Evolutionary conservation across 1,140 invertebrate species (phyloP), one percentile per base, ranked within the genome.

Genomic region (Listronotus bonariensis): DNA sequence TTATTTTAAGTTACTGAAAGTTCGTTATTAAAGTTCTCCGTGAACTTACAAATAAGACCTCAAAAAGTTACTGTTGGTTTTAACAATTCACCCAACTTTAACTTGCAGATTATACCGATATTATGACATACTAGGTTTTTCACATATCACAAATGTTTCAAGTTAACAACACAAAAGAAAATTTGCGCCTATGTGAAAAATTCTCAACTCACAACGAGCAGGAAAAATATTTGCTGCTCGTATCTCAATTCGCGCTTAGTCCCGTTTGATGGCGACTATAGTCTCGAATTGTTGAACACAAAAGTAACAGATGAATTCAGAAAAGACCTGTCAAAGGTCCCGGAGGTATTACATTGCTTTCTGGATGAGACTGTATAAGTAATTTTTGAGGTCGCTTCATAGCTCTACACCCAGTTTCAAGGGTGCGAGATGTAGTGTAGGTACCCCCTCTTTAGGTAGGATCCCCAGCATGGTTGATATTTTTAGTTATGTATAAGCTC

Each of bases 1-100:
- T 15, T 20, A 48, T 20, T 18, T 48, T 20, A 14, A 43, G n/a
- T 14, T 43, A 43, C n/a, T 15, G 6, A 45, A 43, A 8, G 54
- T 26, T 56, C 54, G 31, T 56, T 56, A 20, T 26, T 43, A 26
- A 42, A 59, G 41, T 15, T 49, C 8, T 49, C 56, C 56, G 65
- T 67, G 43, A 73, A 72, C 68, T 76, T 70, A 67, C 67, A 74
- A 68, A 64, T 63, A 69, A 77, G 76, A 78, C 76, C 76, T 78
- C 76, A 78, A 78, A 78, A 78, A 73, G 74, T 72, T 77, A 78
- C 76, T 76, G 73, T 78, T 78, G 76, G 76, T 77, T 78, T 78
- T 75, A 76, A 78, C 74, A 78, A 77, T 76, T 77, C 75, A 68
- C 70, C 67, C 69, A 72, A 69, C 67, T 67, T 63, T 72, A 68